Conservation (phyloP, 2,113 vertebrate genomes). For the Prolemur simus region DNA sequence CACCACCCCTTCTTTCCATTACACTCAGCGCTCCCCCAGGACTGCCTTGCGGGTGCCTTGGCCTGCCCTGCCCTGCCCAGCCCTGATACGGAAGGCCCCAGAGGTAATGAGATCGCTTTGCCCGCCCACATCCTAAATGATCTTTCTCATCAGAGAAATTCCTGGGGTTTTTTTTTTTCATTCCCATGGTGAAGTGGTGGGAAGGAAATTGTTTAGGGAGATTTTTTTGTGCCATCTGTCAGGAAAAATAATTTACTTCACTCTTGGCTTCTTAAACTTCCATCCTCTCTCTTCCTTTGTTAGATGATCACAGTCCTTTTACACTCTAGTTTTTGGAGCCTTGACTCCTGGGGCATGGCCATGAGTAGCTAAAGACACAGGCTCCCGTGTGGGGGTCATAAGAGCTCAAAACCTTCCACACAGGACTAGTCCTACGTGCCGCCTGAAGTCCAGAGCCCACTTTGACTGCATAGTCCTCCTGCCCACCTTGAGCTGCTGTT, state of each 20-base stretch:
- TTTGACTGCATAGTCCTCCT: neutral
- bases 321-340: neutral
- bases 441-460: neutral
- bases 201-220: neutral
- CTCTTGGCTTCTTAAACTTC: neutral
- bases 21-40: neutral
- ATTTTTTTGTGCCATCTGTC: neutral
- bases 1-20: neutral
- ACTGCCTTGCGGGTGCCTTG: neutral
- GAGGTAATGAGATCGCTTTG: neutral
- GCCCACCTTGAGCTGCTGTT: neutral
- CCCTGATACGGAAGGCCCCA: neutral
- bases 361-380: neutral
- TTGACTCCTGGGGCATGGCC: neutral
- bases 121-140: neutral
- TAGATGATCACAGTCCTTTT: neutral
- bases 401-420: neutral
- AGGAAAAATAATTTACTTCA: conserved; percentile 19
- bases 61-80: neutral
- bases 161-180: neutral
- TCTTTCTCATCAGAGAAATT: conserved; percentile 17
- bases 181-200: conserved; percentile 15
- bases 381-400: neutral
- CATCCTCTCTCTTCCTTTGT: neutral
- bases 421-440: neutral